These are phyloP conservation scores for Halcyon smyrnensis DNA, from an alignment of 2,797 vertebrate genomes.

Conservation along the genomic window DNA sequence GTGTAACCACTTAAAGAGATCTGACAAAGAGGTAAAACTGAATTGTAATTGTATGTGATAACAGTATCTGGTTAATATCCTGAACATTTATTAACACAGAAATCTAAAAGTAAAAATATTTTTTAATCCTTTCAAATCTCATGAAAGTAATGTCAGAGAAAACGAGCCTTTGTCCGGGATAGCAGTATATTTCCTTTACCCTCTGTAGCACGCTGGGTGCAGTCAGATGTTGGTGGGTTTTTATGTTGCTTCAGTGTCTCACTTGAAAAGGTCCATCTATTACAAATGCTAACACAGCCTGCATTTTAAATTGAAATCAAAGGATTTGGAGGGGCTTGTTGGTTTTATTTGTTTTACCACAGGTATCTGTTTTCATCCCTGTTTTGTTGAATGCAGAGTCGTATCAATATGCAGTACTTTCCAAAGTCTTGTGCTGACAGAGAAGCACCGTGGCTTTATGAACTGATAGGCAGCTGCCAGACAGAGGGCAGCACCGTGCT, in stretches of 20 bases:
- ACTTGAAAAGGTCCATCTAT: background rate
- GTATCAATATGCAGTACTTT: background rate
- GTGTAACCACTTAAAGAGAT: conserved; percentile 96
- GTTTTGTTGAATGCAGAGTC: background rate
- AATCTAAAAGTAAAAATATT: background rate
- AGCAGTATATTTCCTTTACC: background rate
- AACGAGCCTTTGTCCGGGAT: background rate
- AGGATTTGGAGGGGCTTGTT: background rate
- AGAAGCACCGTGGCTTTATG: background rate
- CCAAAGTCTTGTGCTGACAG: background rate
- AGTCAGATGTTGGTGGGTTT: background rate
- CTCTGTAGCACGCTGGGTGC: background rate
- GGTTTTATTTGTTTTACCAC: background rate
- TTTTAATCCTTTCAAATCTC: background rate
- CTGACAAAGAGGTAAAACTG: conserved; percentile 88
- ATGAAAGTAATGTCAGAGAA: background rate
- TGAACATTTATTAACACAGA: background rate
- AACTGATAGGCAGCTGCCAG: background rate
- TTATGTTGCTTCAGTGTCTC: background rate
- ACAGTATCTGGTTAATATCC: background rate
- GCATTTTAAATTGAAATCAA: accelerated
- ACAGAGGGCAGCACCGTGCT: background rate
- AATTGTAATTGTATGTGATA: background rate
- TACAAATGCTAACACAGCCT: background rate
- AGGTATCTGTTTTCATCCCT: background rate